Evolutionary conservation across 2,113 vertebrate genomes (phyloP).

Genomic region (Lasiurus borealis): DNA sequence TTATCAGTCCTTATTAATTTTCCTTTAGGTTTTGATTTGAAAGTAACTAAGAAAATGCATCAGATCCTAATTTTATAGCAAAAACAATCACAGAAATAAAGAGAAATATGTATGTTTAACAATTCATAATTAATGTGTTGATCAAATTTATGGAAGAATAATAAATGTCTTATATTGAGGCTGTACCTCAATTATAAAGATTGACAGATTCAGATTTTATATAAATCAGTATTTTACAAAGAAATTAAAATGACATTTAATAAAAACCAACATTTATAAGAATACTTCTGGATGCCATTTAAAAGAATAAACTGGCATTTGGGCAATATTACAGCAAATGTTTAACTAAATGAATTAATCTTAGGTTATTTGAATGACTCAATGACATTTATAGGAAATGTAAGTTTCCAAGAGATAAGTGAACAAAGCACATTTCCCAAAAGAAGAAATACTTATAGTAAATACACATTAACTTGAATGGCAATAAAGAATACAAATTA

Average conservation of each 20-base stretch:
- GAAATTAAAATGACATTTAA: neutral
- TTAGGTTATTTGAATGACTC: neutral
- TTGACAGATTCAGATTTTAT: neutral
- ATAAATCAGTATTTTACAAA: neutral
- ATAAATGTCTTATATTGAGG: neutral
- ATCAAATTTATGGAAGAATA: neutral
- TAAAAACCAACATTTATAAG: neutral
- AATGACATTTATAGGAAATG: slow-evolving; percentile 39
- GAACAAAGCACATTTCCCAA: slow-evolving; percentile 8
- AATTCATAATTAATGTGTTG: neutral
- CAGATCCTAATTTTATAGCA: neutral
- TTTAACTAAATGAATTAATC: slow-evolving; percentile 27
- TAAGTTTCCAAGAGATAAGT: neutral
- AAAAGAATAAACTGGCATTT: neutral
- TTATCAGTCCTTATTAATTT: neutral
- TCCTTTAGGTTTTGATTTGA: neutral
- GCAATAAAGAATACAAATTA: slow-evolving; percentile 18
- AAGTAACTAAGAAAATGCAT: neutral
- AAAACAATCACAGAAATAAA: neutral
- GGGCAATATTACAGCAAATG: neutral
- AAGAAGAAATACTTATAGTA: slow-evolving; percentile 50
- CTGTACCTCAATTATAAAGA: neutral
- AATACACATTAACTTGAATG: neutral
- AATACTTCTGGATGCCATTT: slow-evolving; percentile 3
- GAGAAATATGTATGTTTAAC: neutral